phyloP scores from a whole-genome alignment of 2,888 invertebrate species.

The Heliconius hortense region DNA sequence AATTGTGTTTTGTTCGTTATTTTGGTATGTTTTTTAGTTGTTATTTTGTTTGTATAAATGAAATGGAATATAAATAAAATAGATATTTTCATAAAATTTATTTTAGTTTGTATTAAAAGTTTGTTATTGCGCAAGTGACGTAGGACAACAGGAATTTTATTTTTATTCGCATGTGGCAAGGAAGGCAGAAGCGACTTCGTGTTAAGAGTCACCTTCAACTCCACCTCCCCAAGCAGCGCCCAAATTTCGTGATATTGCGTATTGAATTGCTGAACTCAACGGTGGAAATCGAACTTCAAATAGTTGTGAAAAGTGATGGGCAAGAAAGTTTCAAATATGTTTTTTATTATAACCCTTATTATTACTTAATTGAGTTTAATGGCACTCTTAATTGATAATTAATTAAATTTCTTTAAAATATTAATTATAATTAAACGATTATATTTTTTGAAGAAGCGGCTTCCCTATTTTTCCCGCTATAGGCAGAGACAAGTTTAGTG shows the following conservation, averaged over 20 bases:
- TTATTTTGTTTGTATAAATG: background rate
- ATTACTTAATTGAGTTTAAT: slow-evolving; percentile 12
- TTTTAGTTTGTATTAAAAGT: too few species aligned
- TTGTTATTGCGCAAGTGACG: too few species aligned
- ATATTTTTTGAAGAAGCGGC: background rate
- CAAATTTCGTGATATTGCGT: too few species aligned
- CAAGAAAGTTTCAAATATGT: background rate
- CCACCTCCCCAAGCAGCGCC: too few species aligned
- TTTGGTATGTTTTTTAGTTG: background rate
- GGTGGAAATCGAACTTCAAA: background rate
- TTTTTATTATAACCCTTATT: background rate
- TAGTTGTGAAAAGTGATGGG: background rate
- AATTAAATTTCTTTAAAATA: background rate
- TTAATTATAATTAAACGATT: background rate
- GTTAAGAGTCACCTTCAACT: too few species aligned
- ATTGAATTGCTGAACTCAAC: too few species aligned
- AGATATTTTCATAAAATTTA: background rate
- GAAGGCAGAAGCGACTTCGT: too few species aligned
- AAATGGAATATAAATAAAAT: background rate
- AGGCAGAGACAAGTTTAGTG: too few species aligned
- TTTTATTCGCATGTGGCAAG: too few species aligned
- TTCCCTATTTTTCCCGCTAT: too few species aligned
- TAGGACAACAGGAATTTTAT: too few species aligned
- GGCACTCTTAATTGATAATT: background rate
- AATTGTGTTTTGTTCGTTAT: background rate